These are phyloP conservation scores for Suillia variegata DNA, from an alignment of 2,888 invertebrate genomes.

Conservation along the genomic window DNA sequence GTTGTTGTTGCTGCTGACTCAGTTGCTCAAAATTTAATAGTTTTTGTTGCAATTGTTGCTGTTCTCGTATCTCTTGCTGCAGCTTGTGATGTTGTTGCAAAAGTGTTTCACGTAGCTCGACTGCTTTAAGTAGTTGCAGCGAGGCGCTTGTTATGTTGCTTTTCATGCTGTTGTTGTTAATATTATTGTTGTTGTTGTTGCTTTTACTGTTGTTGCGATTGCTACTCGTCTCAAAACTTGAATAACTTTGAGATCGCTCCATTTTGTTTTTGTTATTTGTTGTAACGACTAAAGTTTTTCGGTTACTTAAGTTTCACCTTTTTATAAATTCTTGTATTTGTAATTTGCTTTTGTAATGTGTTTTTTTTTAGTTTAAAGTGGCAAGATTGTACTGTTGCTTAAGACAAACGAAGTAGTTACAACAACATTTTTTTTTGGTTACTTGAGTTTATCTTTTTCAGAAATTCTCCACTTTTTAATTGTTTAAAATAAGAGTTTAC, in stretches of 20 bases:
- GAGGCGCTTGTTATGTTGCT: constrained; percentile 1
- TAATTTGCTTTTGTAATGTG: background rate
- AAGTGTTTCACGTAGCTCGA: constrained; percentile 12
- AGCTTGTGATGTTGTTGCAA: background rate
- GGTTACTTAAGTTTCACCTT: background rate
- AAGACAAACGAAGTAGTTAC: background rate
- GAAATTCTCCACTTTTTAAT: no score
- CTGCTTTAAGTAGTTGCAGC: constrained; percentile 10
- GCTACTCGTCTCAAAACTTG: background rate
- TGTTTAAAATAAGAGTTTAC: no score
- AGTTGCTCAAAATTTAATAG: no score
- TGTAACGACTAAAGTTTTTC: no score
- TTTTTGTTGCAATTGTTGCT: background rate
- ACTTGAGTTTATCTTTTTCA: no score
- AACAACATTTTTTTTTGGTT: no score
- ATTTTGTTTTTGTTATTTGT: constrained; percentile 10
- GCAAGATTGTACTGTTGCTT: background rate
- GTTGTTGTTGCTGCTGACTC: constrained; percentile 7
- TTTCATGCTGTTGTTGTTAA: constrained; percentile 4
- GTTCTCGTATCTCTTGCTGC: background rate
- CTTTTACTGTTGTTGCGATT: background rate
- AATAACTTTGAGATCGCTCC: constrained; percentile 25
- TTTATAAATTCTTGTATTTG: background rate
- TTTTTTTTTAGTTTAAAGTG: background rate
- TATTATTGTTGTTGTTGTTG: constrained; percentile 13